phyloP scores from a whole-genome alignment of 2,888 invertebrate genomes.

The Andricus quercusramuli region DNA sequence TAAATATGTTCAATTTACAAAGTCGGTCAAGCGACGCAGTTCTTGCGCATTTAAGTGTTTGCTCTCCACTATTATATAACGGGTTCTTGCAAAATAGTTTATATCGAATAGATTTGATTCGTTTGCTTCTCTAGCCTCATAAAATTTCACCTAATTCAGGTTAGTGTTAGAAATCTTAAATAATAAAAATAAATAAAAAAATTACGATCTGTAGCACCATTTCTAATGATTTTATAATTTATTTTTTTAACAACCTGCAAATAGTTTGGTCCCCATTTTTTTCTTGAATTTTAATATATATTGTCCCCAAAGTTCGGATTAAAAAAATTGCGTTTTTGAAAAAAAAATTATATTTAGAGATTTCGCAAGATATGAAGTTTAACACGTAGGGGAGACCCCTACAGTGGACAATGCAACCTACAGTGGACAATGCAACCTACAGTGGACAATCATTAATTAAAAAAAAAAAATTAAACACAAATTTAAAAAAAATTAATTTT shows the following conservation, averaged over 20 bases:
- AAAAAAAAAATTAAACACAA: too few relatives aligned
- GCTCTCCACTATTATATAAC: background rate
- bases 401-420: too few relatives aligned
- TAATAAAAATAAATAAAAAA: background rate
- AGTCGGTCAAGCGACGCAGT: background rate
- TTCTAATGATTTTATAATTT: background rate
- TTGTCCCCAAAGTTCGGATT: too few relatives aligned
- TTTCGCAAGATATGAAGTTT: too few relatives aligned
- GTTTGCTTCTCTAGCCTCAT: background rate
- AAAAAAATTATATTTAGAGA: too few relatives aligned
- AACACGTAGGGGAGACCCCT: too few relatives aligned
- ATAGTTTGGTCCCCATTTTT: too few relatives aligned
- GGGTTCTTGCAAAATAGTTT: background rate
- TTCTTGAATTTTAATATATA: too few relatives aligned
- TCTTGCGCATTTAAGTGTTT: slow-evolving; percentile 25
- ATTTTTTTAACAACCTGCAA: background rate
- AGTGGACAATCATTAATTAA: too few relatives aligned
- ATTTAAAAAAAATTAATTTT: too few relatives aligned
- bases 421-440: too few relatives aligned
- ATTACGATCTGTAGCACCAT: background rate
- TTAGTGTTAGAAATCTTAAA: slow-evolving; percentile 1
- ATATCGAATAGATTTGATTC: slow-evolving; percentile 13
- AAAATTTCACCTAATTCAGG: background rate
- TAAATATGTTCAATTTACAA: background rate
- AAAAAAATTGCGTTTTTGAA: too few relatives aligned